Conservation (phyloP, 2,113 vertebrate genomes). For the Xiphophorus maculatus region DNA sequence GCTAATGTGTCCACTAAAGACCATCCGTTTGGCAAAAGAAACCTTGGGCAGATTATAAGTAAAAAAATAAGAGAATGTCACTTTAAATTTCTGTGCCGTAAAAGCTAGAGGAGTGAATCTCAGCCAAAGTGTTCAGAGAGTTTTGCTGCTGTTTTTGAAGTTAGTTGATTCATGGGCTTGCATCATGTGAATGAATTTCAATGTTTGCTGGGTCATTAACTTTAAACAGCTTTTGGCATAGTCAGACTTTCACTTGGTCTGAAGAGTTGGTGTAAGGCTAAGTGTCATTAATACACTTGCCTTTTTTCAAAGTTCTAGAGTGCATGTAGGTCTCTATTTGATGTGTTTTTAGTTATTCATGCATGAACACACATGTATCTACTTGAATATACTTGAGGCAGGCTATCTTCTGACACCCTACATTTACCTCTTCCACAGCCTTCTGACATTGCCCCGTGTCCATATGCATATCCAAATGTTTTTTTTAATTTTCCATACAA, state of each 20-base stretch:
- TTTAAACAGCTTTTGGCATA: conserved; percentile 58
- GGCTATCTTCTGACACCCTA: conserved; percentile 55
- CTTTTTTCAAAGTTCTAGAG: conserved; percentile 45
- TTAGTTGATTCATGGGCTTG: conserved; percentile 15
- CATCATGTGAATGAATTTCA: conserved; percentile 2
- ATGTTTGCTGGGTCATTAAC: conserved; percentile 54
- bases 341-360: not conserved
- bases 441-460: conserved; percentile 59
- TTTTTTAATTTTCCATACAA: conserved; percentile 40
- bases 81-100: conserved; percentile 14
- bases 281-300: conserved; percentile 63
- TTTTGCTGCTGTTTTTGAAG: conserved; percentile 16
- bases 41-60: conserved; percentile 6
- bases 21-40: conserved; percentile 14
- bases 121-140: conserved; percentile 17
- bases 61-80: not conserved
- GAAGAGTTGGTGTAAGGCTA: conserved; percentile 54
- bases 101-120: conserved; percentile 17
- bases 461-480: not conserved
- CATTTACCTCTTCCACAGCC: conserved; percentile 63
- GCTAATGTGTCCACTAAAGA: conserved; percentile 12
- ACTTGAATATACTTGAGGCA: conserved; percentile 18
- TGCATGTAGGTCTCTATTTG: conserved; percentile 14
- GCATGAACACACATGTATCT: not conserved
- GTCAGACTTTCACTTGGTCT: conserved; percentile 43